These are phyloP conservation scores for Engraulis encrasicolus DNA, from an alignment of 2,113 vertebrate genomes.

Conservation along the genomic window DNA sequence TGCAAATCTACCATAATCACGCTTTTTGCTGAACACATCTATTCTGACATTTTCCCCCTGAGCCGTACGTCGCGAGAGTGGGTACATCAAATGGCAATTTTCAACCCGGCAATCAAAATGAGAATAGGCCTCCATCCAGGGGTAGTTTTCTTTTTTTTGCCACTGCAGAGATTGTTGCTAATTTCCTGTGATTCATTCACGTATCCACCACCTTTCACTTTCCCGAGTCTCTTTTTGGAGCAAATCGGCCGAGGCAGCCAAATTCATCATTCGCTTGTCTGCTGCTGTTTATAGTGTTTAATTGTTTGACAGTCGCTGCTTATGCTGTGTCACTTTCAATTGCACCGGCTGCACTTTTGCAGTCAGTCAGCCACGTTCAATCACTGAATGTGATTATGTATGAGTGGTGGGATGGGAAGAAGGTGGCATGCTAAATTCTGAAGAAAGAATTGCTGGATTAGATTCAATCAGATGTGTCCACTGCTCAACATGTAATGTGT, in stretches of 20 bases:
- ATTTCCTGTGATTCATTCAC: conserved; percentile 45
- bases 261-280: conserved; percentile 73
- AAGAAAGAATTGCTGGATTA: conserved; percentile 35
- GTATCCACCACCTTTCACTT: conserved; percentile 51
- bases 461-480: conserved; percentile 52
- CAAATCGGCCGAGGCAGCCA: conserved; percentile 69
- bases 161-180: conserved; percentile 23
- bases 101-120: conserved; percentile 7
- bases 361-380: conserved; percentile 41
- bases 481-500: conserved; percentile 23
- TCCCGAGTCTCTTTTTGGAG: conserved; percentile 29
- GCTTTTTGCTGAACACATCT: conserved; percentile 22
- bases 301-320: conserved; percentile 77
- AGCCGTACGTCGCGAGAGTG: not conserved
- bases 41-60: conserved; percentile 17
- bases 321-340: conserved; percentile 76
- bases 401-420: not conserved
- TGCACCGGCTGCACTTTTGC: conserved; percentile 57
- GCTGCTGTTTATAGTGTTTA: conserved; percentile 72
- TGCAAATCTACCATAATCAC: conserved; percentile 3
- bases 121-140: conserved; percentile 18
- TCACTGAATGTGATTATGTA: not conserved
- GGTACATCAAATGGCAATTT: conserved; percentile 38
- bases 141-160: conserved; percentile 29
- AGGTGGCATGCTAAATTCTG: not conserved